Evolutionary conservation across 2,797 vertebrate genomes (phyloP), one percentile per base, ranked within the genome.

Genomic region (Eupleurogrammus muticus): DNA sequence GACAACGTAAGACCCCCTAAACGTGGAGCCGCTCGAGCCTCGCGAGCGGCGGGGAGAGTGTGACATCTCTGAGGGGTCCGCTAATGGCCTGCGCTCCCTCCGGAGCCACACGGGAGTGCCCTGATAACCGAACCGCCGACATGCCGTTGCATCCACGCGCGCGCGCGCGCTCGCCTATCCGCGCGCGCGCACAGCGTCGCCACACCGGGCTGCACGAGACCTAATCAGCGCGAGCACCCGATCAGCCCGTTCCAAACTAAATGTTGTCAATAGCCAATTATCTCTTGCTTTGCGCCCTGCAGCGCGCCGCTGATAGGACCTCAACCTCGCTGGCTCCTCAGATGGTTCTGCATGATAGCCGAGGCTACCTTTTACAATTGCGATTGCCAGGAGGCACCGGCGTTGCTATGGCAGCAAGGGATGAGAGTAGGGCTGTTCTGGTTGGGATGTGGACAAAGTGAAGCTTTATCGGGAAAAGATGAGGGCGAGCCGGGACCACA

Each of bases 391-490:
- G 86, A 92, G 92, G 90, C 93, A 92, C 92, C 92, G 90, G 93
- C 93, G 94, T 95, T 95, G 94, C 94, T 89, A 95, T 95, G 94
- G 93, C 90, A 95, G 94, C 94, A 90, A 72, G 87, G 81, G 91
- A 90, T 92, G 89, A 89, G 90, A 92, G 91, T 87, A 87, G 88
- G 90, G 89, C 84, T 89, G 91, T 66, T 93, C 92, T 83, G 90
- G 88, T 77, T 84, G 91, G 87, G 89, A 91, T 88, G 80, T 82
- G 87, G 90, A 93, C 92, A 90, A 91, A 92, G 90, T 90, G 90
- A 65, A 67, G 79, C 82, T 90, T 78, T 64, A 70, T 80, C 6
- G 64, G 47, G 73, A 73, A 62, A 52, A 60, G 79, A 73, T 67
- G 85, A 90, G 70, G 63, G 71, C 71, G 77, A 77, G 75, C 58